phyloP scores from a whole-genome alignment of 1,140 invertebrate species.

The Rhagoletis zephyria region DNA sequence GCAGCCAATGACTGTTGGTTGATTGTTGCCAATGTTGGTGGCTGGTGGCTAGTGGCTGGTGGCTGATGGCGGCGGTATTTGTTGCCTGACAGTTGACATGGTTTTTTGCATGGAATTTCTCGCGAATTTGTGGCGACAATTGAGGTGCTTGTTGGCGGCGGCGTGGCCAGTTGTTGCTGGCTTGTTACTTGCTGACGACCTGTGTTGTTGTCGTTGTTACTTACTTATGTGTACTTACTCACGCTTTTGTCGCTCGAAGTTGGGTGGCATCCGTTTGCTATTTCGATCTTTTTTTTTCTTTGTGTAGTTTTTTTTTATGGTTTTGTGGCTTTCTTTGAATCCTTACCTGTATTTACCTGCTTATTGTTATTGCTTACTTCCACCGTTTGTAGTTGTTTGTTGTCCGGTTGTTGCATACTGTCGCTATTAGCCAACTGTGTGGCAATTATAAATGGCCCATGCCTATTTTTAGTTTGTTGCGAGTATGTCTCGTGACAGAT shows the following conservation, averaged over 20 bases:
- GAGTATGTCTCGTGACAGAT: conserved; percentile 11
- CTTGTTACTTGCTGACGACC: not conserved
- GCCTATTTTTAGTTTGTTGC: conserved; percentile 24
- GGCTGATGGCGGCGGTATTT: not conserved
- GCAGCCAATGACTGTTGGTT: not conserved
- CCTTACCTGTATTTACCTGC: not conserved
- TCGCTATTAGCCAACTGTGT: conserved; percentile 11
- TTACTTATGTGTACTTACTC: not conserved
- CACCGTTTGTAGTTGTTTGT: not conserved
- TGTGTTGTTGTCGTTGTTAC: conserved; percentile 17
- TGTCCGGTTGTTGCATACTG: not conserved
- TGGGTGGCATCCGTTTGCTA: conserved; percentile 30
- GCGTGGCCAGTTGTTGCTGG: not conserved
- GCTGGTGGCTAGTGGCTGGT: too few relatives aligned
- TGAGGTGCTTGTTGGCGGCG: not conserved
- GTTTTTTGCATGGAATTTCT: conserved; percentile 49
- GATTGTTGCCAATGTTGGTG: conserved; percentile 17
- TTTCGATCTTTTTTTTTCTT: not conserved
- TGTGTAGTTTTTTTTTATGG: not conserved
- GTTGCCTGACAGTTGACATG: conserved; percentile 47
- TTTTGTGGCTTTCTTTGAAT: not conserved
- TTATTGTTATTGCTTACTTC: not conserved
- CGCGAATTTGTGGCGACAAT: conserved; percentile 34
- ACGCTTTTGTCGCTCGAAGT: not conserved
- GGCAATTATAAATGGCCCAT: conserved; percentile 38